Evolutionary conservation across 2,888 invertebrate species (phyloP).

Genomic region (Helleia helle): DNA sequence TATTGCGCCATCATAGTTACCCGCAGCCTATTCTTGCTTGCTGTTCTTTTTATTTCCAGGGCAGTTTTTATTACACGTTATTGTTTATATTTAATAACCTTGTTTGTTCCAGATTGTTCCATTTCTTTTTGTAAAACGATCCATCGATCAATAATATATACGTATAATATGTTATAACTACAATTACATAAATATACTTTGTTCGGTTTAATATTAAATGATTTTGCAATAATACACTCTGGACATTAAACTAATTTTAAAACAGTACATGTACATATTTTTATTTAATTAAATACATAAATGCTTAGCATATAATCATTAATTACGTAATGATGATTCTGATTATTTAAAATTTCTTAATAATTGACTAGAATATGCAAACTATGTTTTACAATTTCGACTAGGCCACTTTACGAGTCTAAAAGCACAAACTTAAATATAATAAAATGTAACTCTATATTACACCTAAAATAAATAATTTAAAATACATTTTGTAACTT

Average conservation of each 20-base stretch:
- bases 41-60: too few relatives aligned
- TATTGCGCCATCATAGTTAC: too few relatives aligned
- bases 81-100: too few relatives aligned
- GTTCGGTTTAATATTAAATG: too few relatives aligned
- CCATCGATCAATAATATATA: too few relatives aligned
- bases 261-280: not conserved
- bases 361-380: conserved; percentile 64
- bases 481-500: not conserved
- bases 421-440: conserved; percentile 2
- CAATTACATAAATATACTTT: too few relatives aligned
- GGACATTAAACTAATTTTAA: too few relatives aligned
- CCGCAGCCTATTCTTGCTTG: too few relatives aligned
- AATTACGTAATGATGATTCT: conserved; percentile 2
- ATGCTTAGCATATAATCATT: conserved; percentile 8
- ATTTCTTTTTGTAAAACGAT: too few relatives aligned
- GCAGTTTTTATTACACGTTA: too few relatives aligned
- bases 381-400: conserved; percentile 32
- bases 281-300: not conserved
- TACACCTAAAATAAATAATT: conserved; percentile 3
- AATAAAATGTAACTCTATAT: not conserved
- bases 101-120: too few relatives aligned
- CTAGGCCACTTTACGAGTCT: conserved; percentile 39
- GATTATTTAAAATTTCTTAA: conserved; percentile 23
- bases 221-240: too few relatives aligned
- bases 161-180: not conserved